phyloP scores from a whole-genome alignment of 2,797 vertebrate genomes.

The Xiphorhynchus erythropygius region DNA sequence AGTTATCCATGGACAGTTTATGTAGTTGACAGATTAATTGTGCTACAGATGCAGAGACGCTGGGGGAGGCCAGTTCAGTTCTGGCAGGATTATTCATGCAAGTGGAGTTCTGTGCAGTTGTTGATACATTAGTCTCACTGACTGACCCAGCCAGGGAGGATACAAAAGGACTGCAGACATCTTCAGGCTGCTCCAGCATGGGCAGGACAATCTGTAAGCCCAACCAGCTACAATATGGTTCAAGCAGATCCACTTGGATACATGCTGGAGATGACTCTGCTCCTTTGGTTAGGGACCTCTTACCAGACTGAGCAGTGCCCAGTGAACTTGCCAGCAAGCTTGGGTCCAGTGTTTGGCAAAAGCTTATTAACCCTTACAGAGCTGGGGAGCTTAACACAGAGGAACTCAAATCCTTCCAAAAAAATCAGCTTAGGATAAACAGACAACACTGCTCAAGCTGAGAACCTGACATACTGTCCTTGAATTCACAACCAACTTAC shows the following conservation, averaged over 20 bases:
- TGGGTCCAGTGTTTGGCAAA: not conserved
- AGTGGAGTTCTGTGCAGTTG: not conserved
- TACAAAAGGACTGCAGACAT: not conserved
- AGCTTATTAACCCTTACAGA: not conserved
- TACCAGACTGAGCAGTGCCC: not conserved
- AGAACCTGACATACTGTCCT: not conserved
- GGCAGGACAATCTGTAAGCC: not conserved
- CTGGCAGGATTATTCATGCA: conserved; percentile 19
- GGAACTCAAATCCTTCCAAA: not conserved
- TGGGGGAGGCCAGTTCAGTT: not conserved
- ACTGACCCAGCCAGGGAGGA: not conserved
- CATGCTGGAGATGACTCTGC: not conserved
- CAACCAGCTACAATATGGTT: not conserved
- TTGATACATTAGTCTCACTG: not conserved
- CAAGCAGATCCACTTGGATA: not conserved
- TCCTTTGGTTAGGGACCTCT: not conserved
- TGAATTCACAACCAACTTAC: not conserved
- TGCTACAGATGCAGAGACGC: not conserved
- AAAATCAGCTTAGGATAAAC: not conserved
- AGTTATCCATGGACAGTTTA: not conserved
- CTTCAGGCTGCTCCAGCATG: not conserved
- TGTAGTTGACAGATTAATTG: conserved; percentile 17
- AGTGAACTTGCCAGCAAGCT: not conserved
- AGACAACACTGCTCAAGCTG: not conserved
- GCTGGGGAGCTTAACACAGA: not conserved